Percentiles rank a stretch among this genome's conserved stretches.
Conservation (phyloP, 2,113 vertebrate genomes). For the Tenrec ecaudatus region DNA sequence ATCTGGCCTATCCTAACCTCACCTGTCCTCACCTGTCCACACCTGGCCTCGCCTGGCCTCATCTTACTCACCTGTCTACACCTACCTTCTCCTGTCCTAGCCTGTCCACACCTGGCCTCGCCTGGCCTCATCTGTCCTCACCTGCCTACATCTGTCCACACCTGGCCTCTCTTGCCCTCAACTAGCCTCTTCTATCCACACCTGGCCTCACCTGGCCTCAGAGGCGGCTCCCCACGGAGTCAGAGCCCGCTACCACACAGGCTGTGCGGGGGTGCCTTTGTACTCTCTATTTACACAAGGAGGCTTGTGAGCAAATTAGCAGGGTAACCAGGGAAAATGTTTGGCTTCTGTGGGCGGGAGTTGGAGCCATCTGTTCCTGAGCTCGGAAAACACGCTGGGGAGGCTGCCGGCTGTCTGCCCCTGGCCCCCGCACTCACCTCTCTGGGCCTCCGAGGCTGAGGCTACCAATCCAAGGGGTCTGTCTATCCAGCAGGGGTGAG, state of each 20-base stretch:
- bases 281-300: constrained; percentile 78
- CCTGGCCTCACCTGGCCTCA: not conserved
- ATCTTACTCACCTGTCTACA: not conserved
- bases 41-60: not conserved
- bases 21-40: too few relatives aligned
- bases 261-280: not conserved
- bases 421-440: not conserved
- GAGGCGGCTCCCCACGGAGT: rapidly evolving
- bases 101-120: not conserved
- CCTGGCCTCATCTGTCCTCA: not conserved
- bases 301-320: constrained; percentile 74
- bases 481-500: not conserved
- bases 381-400: constrained; percentile 63
- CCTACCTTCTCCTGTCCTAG: not conserved
- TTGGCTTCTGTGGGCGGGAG: constrained; percentile 77
- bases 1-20: not conserved
- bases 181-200: not conserved
- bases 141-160: not conserved
- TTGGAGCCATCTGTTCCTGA: constrained; percentile 78
- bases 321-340: constrained; percentile 81
- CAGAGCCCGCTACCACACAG: not conserved
- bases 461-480: not conserved
- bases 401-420: not conserved
- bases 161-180: not conserved
- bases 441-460: not conserved